A percentile compares a stretch with the other conserved stretches of the same genome.
Conservation (phyloP, 1,140 invertebrate genomes). For the Zaprionus inermis region DNA sequence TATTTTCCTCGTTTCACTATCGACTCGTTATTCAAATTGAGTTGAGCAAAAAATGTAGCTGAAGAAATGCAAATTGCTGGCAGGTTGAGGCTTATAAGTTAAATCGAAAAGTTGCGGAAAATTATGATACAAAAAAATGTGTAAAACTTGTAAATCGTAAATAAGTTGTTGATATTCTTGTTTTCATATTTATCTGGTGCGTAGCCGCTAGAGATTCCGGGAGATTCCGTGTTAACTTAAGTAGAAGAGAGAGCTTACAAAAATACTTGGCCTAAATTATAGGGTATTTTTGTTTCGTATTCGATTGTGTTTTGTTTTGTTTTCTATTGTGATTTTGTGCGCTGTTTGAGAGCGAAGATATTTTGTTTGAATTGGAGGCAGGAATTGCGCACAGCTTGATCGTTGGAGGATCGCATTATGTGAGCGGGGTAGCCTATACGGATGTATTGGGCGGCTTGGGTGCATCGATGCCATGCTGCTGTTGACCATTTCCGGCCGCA, state of each 20-base stretch:
- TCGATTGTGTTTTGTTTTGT: conserved; percentile 16
- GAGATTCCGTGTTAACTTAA: conserved; percentile 19
- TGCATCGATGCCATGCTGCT: conserved; percentile 60
- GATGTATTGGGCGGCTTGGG: conserved; percentile 80
- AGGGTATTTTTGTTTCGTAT: conserved; percentile 34
- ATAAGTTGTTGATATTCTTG: conserved; percentile 7
- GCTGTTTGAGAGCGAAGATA: conserved; percentile 53
- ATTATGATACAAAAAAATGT: conserved; percentile 49
- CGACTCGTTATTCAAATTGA: conserved; percentile 23
- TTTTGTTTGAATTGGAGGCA: conserved; percentile 31
- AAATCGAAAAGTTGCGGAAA: conserved; percentile 21
- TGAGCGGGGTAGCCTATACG: conserved; percentile 50
- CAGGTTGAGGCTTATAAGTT: conserved; percentile 57
- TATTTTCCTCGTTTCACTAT: neutral
- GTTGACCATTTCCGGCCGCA: conserved; percentile 71
- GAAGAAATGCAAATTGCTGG: conserved; percentile 74
- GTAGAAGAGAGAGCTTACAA: conserved; percentile 64
- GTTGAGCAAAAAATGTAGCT: conserved; percentile 45
- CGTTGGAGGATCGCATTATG: too few relatives aligned
- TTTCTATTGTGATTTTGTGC: conserved; percentile 44
- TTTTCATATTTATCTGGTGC: neutral
- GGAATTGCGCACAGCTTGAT: conserved; percentile 39
- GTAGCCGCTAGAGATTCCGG: conserved; percentile 33
- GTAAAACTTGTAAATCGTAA: conserved; percentile 21
- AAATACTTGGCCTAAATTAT: conserved; percentile 70